Conservation (phyloP, 2,113 vertebrate genomes). For the Myocastor coypus region DNA sequence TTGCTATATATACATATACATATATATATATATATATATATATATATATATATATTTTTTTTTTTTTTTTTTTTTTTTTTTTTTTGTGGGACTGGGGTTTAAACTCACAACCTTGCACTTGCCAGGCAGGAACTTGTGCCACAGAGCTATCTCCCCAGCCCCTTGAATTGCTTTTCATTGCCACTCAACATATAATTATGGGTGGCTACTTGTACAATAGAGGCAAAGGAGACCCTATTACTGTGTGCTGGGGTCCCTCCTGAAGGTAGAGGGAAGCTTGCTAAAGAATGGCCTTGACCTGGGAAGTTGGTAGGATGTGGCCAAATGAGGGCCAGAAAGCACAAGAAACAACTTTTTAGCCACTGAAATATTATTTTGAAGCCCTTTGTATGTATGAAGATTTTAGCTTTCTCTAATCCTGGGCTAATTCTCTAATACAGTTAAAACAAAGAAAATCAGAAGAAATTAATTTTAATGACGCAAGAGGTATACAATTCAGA, state of each 20-base stretch:
- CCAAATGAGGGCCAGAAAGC: background rate
- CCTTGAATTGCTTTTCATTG: background rate
- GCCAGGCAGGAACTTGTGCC: too few relatives aligned
- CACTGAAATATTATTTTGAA: background rate
- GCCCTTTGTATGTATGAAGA: rapidly evolving
- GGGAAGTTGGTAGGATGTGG: background rate
- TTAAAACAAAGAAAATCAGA: background rate
- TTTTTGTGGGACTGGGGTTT: too few relatives aligned
- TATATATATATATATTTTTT: too few relatives aligned
- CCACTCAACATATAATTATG: background rate
- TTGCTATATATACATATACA: too few relatives aligned
- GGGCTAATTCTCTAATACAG: background rate
- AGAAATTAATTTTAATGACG: too few relatives aligned
- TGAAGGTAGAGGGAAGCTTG: rapidly evolving
- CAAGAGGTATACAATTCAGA: background rate
- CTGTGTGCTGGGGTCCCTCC: too few relatives aligned
- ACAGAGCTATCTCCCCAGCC: too few relatives aligned
- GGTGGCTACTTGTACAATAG: rapidly evolving
- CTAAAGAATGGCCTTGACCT: background rate
- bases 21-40: too few relatives aligned
- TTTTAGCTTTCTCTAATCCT: background rate
- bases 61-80: too few relatives aligned
- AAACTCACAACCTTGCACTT: too few relatives aligned
- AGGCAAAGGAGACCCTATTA: rapidly evolving
- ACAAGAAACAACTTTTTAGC: background rate